Base-by-base conservation (phyloP, 2,113 vertebrate genomes). In the Otocyon megalotis region DNA sequence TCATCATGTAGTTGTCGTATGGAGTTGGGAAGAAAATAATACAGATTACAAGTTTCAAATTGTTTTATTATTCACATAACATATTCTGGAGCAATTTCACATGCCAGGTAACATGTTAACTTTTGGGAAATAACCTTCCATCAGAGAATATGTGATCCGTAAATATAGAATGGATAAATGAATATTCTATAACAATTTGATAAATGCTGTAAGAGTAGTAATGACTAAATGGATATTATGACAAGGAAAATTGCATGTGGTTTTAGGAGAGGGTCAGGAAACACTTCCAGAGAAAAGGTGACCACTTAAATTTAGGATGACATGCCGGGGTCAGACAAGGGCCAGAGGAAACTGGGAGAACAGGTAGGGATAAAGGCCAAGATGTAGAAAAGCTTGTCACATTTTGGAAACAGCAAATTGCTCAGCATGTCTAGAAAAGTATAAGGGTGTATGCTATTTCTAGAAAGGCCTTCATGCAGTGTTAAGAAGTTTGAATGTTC, bases 161-260 rank as follows among this genome's bases (percentile, higher is more conserved):
- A 58, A 93, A 60, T 56, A 58, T 24, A 17, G 8, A 43, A 88
- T n/a, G n/a, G n/a, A n/a, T 60, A 60, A 65, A 74, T 81, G 54
- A 24, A 35, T 37, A 28, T 22, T 62, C 65, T 24, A 3, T 63
- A 80, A 19, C 14, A 91, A 32, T 28, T 60, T 62, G 22, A 50
- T 50, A 79, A 79, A 43, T n/a, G 56, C 19, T 84, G 11, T 72
- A 17, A 3, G 48, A 24, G n/a, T 30, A 30, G 28, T 30, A 26
- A 60, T 60, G 67, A 7, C 5, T 26, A 3, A 22, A 20, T 26
- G 17, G 60, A 26, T 28, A 19, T 32, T 37, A 43, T 28, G n/a
- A 8, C 7, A 15, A 60, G 50, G 12, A 58, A 76, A 69, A 9
- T 15, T 5, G 5, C 1, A 32, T 0, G 0, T 7, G 17, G 5